phyloP scores from a whole-genome alignment of 2,113 vertebrate species.

The Siniperca knerii region DNA sequence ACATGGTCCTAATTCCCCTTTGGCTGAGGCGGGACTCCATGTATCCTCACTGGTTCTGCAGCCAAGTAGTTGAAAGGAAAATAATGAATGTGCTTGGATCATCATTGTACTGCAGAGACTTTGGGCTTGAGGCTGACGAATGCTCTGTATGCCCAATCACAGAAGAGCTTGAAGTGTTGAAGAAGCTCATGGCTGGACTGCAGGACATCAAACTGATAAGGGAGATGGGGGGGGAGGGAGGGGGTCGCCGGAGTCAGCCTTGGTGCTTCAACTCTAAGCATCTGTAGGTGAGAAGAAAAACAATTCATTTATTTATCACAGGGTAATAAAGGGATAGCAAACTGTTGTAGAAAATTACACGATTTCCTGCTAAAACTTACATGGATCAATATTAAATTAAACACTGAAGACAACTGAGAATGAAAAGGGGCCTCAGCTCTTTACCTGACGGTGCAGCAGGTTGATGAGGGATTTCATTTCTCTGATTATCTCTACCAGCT shows the following conservation, averaged over 20 bases:
- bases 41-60: conserved; percentile 36
- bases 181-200: conserved; percentile 86
- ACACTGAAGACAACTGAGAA: neutral
- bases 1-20: conserved; percentile 56
- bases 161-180: conserved; percentile 86
- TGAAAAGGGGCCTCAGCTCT: neutral
- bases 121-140: conserved; percentile 84
- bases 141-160: conserved; percentile 85
- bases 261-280: conserved; percentile 79
- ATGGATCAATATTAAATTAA: neutral
- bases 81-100: neutral
- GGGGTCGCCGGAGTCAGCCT: conserved; percentile 65
- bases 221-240: conserved; percentile 75
- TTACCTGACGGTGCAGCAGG: conserved; percentile 84
- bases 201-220: conserved; percentile 77
- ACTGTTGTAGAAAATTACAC: neutral
- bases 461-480: conserved; percentile 82
- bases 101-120: conserved; percentile 73
- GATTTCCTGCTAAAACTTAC: neutral
- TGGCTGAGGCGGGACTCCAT: conserved; percentile 37
- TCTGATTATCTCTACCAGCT: conserved; percentile 82
- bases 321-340: neutral
- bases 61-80: conserved; percentile 25
- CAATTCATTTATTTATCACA: neutral
- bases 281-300: conserved; percentile 66